Evolutionary conservation across 2,113 vertebrate genomes (phyloP), one percentile per base, ranked within the genome.

Genomic region (Hylia prasina): DNA sequence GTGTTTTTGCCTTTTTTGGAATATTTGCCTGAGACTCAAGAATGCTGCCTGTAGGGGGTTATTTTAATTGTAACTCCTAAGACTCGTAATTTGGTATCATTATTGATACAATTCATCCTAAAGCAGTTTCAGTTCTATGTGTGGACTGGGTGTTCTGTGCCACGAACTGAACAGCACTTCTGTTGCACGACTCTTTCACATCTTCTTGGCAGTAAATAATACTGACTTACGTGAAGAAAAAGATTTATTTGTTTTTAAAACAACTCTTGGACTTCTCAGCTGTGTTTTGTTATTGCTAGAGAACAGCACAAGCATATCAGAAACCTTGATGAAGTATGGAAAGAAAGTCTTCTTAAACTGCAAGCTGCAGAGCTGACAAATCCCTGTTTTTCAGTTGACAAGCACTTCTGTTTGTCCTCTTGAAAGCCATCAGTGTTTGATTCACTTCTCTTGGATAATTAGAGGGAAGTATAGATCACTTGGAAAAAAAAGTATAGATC

Each of bases 1-100:
- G 39, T 80, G 20, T 44, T 72, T 93, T 96, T 75, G 39, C 90
- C 88, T 94, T 95, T 88, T 93, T 90, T 96, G 88, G 92, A 86
- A 83, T 76, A 47, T n/a, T 96, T 90, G 78, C 66, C 40, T 95
- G 42, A 30, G 75, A 80, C 61, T 87, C 31, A 88, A 58, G 70
- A 95, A 85, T 82, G 87, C 45, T 90, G 50, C 84, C 42, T 73
- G 58, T 57, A 58, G 68, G 66, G 66, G 39, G n/a, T 94, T 80
- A 37, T 90, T 85, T 91, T 94, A 94, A 91, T 85, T 93, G 71
- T 58, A 93, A 77, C 37, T 80, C 40, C 5, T 79, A 53, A 53
- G 35, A 37, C 47, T 89, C 0, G 0, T 65, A 33, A 79, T 73
- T 96, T n/a, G 13, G 39, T 78, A 54, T 70, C 53, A 20, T 72